Evolutionary conservation across 1,140 invertebrate genomes (phyloP), one percentile per base, ranked within the genome.

Genomic region (Teleopsis dalmanni): DNA sequence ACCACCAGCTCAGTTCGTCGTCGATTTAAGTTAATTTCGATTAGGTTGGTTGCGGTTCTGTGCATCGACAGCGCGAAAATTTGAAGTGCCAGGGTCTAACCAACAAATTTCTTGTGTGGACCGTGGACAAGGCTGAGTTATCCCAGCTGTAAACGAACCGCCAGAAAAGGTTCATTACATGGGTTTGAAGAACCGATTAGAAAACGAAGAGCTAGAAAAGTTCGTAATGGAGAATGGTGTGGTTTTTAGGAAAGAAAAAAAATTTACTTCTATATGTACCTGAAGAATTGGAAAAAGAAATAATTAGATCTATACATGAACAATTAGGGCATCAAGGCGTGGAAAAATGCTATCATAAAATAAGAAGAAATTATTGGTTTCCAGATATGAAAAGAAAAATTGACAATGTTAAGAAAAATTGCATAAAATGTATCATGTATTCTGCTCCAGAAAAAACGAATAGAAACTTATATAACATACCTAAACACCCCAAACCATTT

Each of bases 401-500:
- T 9, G 36, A 16, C 16, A 38, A 38, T 10, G 14, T 16, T 22
- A 38, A 19, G 21, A 44, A 29, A 44, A 44, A 44, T 29, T 44
- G 42, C 23, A n/a, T 29, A 4, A 29, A 44, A 29, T 44, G 42
- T 13, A 44, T 44, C 13, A 29, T 44, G 42, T 31, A 44, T 27
- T 18, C 42, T 29, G 26, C 42, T 18, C 42, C 25, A 18, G 13
- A 9, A 29, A 18, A 16, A 16, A 13, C 42, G 7, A 44, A 26
- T 23, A 27, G 42, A 16, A 44, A 14, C 16, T 29, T 44, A 29
- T 27, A 44, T 29, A 18, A n/a, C 16, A 44, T 26, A 10, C 23
- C 23, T 10, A 26, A 44, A 29, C 14, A 26, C n/a, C 42, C 27
- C 11, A 7, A 13, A 19, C 37, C 37, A 19, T 38, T 38, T 19